Evolutionary conservation across 2,888 invertebrate species (phyloP).

Genomic region (Dioctria linearis): DNA sequence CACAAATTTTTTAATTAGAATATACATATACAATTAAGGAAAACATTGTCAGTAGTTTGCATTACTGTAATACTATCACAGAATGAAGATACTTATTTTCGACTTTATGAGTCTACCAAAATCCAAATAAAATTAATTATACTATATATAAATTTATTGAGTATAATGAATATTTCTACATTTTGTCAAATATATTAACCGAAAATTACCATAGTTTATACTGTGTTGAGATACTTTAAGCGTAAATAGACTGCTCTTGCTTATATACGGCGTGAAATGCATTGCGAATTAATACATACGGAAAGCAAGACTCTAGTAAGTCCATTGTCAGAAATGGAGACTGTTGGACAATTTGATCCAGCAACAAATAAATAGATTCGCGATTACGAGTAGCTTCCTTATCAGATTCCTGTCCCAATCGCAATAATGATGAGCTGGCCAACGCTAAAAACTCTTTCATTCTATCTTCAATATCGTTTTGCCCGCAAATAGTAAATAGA

Average conservation of each 20-base stretch:
- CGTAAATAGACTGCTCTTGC: slow-evolving; percentile 77
- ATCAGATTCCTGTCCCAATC: slow-evolving; percentile 95
- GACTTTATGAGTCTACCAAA: no score
- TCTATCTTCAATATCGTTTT: slow-evolving; percentile 96
- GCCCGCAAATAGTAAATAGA: slow-evolving; percentile 95
- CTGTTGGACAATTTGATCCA: slow-evolving; percentile 98
- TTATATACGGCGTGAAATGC: slow-evolving; percentile 98
- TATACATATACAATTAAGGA: no score
- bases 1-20: no score
- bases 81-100: no score
- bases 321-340: slow-evolving; percentile 99
- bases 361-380: slow-evolving; percentile 95
- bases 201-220: no score
- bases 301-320: slow-evolving; percentile 98
- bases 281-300: slow-evolving; percentile 97
- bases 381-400: slow-evolving; percentile 94
- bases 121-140: no score
- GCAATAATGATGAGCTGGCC: slow-evolving; percentile 94
- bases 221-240: slow-evolving; percentile 20
- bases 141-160: no score
- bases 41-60: no score
- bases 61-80: no score
- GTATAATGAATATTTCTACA: no score
- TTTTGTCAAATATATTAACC: no score
- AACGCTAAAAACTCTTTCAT: slow-evolving; percentile 96